Percentiles rank a stretch among this genome's conserved stretches.
These are phyloP conservation scores for Pogonophryne albipinna DNA, from an alignment of 2,797 vertebrate genomes.

Conservation along the genomic window DNA sequence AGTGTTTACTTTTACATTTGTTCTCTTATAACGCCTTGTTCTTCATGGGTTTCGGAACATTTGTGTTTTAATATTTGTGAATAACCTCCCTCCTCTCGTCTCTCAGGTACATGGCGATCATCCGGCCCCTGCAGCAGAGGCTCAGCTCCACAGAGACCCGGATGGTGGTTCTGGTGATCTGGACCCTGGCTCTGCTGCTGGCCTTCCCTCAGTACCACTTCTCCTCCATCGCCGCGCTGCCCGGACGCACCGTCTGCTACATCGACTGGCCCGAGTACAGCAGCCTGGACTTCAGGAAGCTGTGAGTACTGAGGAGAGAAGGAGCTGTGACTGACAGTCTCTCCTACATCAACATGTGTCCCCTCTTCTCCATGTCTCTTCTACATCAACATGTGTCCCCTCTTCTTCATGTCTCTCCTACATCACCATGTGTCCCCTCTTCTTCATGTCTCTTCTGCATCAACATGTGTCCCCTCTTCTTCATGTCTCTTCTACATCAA, in stretches of 20 bases:
- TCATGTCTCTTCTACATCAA: too few relatives aligned
- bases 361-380: too few relatives aligned
- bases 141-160: conserved; percentile 89
- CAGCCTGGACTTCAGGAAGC: conserved; percentile 81
- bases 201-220: conserved; percentile 92
- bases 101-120: conserved; percentile 89
- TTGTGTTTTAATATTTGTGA: too few relatives aligned
- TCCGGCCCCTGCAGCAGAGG: conserved; percentile 91
- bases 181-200: conserved; percentile 90
- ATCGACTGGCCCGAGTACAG: conserved; percentile 90
- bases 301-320: conserved; percentile 81
- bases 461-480: too few relatives aligned
- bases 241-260: conserved; percentile 88
- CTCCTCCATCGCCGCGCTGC: conserved; percentile 81
- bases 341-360: too few relatives aligned
- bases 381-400: too few relatives aligned
- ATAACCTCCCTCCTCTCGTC: neutral
- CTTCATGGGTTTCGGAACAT: too few relatives aligned
- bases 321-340: neutral
- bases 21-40: too few relatives aligned
- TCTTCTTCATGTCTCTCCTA: too few relatives aligned
- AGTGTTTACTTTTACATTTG: too few relatives aligned
- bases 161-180: conserved; percentile 88
- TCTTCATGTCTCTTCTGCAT: too few relatives aligned
- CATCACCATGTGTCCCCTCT: too few relatives aligned